Percentiles rank a stretch among this genome's conserved stretches.
Conservation (phyloP, 2,113 vertebrate genomes). For the Tringa solitaria region DNA sequence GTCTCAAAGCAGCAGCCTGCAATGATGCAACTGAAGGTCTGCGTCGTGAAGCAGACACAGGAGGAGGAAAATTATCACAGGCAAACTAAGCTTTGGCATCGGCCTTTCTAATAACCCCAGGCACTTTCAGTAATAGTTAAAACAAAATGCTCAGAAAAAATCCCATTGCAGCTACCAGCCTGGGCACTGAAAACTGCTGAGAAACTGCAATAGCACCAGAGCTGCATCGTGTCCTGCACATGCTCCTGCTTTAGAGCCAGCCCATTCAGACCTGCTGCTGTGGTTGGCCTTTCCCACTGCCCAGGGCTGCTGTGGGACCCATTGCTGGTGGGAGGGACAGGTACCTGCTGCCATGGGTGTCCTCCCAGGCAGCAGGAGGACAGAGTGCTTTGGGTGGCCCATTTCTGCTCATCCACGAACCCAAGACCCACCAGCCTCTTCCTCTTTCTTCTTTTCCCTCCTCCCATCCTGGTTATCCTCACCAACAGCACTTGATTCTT, state of each 20-base stretch:
- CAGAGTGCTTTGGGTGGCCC: background rate
- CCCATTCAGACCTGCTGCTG: background rate
- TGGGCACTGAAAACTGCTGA: background rate
- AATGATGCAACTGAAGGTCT: background rate
- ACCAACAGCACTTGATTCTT: background rate
- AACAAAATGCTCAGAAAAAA: background rate
- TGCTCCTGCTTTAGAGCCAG: background rate
- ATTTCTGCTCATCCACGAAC: background rate
- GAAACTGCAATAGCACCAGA: background rate
- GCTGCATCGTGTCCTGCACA: background rate
- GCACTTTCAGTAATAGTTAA: background rate
- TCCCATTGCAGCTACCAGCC: background rate
- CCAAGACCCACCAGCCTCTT: background rate
- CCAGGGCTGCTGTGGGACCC: background rate
- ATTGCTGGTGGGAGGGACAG: background rate
- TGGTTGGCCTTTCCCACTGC: background rate
- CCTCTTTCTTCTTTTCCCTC: background rate
- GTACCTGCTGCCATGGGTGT: background rate
- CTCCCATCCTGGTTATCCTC: background rate
- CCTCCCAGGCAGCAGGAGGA: background rate
- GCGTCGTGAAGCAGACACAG: background rate
- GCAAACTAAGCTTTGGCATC: background rate
- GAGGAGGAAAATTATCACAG: background rate
- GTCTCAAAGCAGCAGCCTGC: background rate
- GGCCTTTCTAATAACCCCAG: background rate